These are phyloP conservation scores for Brachionichthys hirsutus DNA, from an alignment of 2,113 vertebrate genomes.

Conservation along the genomic window DNA sequence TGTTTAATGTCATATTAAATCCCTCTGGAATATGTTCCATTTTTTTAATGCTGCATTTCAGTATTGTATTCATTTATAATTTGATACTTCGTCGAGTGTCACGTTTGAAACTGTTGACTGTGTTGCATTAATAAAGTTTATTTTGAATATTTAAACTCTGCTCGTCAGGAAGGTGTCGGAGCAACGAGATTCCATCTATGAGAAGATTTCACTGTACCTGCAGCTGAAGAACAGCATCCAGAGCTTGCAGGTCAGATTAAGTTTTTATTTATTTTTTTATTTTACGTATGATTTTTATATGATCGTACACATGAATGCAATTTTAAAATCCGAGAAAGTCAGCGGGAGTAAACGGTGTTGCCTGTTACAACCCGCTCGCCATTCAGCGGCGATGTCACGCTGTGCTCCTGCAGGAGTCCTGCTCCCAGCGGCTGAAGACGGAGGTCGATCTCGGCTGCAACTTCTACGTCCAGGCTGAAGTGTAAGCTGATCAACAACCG, in stretches of 20 bases:
- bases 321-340: background rate
- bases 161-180: conserved; percentile 82
- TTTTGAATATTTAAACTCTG: background rate
- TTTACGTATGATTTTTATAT: too few species aligned
- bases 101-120: too few species aligned
- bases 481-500: conserved; percentile 75
- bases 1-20: too few species aligned
- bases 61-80: too few species aligned
- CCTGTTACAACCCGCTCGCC: background rate
- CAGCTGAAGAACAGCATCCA: conserved; percentile 87
- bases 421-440: conserved; percentile 77
- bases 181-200: conserved; percentile 85
- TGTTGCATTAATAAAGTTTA: background rate
- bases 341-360: background rate
- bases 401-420: conserved; percentile 72
- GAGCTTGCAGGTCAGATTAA: conserved; percentile 79
- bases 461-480: conserved; percentile 87
- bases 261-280: too few species aligned
- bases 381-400: background rate
- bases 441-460: conserved; percentile 89
- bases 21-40: too few species aligned
- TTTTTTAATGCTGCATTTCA: too few species aligned
- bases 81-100: too few species aligned
- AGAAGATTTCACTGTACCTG: conserved; percentile 86
- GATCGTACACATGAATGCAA: too few species aligned